Percentiles rank a stretch among this genome's conserved stretches.
These are phyloP conservation scores for Mythimna pallens DNA, from an alignment of 2,888 invertebrate genomes.

Conservation along the genomic window DNA sequence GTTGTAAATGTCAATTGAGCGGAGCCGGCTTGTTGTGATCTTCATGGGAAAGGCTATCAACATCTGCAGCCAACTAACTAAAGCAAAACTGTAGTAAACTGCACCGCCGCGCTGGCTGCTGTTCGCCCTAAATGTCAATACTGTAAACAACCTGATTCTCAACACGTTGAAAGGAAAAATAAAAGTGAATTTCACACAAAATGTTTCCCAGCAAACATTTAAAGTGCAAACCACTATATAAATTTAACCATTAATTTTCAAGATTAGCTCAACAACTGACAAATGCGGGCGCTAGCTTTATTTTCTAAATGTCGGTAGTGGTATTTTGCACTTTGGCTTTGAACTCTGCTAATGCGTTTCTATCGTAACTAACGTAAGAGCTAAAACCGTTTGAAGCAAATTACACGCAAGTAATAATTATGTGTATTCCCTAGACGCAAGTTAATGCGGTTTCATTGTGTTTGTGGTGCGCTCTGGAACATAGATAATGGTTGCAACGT, in stretches of 20 bases:
- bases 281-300: conserved; percentile 16
- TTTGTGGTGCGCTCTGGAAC: conserved; percentile 60
- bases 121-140: conserved; percentile 39
- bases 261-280: conserved; percentile 44
- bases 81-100: conserved; percentile 56
- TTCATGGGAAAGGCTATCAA: conserved; percentile 22
- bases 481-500: conserved; percentile 68
- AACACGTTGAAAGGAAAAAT: conserved; percentile 42
- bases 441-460: conserved; percentile 66
- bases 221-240: conserved; percentile 9
- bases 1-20: conserved; percentile 56
- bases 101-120: conserved; percentile 13
- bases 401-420: conserved; percentile 52
- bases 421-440: conserved; percentile 56
- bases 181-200: conserved; percentile 3
- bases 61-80: conserved; percentile 34
- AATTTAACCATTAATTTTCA: conserved; percentile 22
- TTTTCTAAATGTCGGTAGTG: conserved; percentile 30
- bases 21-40: conserved; percentile 48
- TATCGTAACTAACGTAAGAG: conserved; percentile 34
- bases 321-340: conserved; percentile 34
- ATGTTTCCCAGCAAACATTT: conserved; percentile 17
- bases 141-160: conserved; percentile 22
- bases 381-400: conserved; percentile 43
- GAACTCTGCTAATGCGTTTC: conserved; percentile 36